Evolutionary conservation across 2,888 invertebrate species (phyloP).

Genomic region (Lithophane semibrunnea): DNA sequence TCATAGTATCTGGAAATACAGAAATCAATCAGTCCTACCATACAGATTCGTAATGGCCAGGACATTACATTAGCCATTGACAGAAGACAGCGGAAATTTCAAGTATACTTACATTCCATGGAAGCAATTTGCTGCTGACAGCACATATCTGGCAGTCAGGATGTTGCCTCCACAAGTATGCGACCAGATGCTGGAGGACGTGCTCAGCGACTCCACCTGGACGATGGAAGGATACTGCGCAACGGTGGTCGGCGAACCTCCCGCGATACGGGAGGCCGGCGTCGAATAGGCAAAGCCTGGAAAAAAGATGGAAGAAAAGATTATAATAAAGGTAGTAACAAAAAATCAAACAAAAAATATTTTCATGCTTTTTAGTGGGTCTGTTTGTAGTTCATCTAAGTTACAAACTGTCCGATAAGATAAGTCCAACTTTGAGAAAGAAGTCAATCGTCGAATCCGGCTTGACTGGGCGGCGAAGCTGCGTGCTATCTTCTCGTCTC

Average conservation of each 20-base stretch:
- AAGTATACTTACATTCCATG: conserved; percentile 61
- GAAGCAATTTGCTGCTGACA: conserved; percentile 73
- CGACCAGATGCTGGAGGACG: conserved; percentile 57
- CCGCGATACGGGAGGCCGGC: conserved; percentile 59
- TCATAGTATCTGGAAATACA: conserved; percentile 66
- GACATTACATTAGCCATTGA: neutral
- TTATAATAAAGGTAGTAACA: no score
- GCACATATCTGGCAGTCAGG: conserved; percentile 57
- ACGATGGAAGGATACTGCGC: conserved; percentile 72
- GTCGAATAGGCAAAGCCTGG: conserved; percentile 41
- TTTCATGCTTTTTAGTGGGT: no score
- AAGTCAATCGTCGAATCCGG: no score
- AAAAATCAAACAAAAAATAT: no score
- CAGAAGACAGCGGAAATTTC: no score
- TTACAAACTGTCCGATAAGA: no score
- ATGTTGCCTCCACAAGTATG: conserved; percentile 71
- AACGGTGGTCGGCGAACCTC: conserved; percentile 67
- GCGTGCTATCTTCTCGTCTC: no score
- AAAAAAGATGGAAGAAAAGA: neutral
- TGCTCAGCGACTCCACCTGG: conserved; percentile 67
- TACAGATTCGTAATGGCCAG: neutral
- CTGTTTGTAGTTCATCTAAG: no score
- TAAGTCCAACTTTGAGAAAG: no score
- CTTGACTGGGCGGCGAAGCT: no score
- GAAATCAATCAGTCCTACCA: no score